Base-by-base conservation (phyloP, 2,888 invertebrate genomes). In the Drosophila leonis region DNA sequence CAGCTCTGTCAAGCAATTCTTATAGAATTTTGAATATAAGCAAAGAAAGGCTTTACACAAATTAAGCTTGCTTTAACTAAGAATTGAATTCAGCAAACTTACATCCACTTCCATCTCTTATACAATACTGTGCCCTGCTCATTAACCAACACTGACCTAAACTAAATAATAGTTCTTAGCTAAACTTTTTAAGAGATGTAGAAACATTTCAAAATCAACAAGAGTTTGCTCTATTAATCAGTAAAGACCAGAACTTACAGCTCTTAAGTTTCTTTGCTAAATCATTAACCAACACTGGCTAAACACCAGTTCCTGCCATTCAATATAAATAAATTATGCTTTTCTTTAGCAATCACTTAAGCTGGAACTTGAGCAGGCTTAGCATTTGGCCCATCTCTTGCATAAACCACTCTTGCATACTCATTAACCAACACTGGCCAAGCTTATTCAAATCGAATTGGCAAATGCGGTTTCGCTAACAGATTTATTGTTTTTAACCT, bases 401-500 rank as follows among this genome's bases (percentile, higher is more conserved):
- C 6, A 51, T 4, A 51, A 8, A 18, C 0, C 18, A 3, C 13
- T 0, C 13, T 15, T 41, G 54, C 55, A 18, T 18, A 18, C 7
- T 8, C 41, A 13, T 41, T 55, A 12, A 39, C 27, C 37, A 27
- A 35, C 51, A 52, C 51, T 39, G 54, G 54, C 3, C 20, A 24
- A n/a, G 15, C 31, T 42, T 41, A 56, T 20, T 15, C 56, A 56
- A 55, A 41, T 20, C 27, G 1, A 41, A 18, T 18, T 29, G 5
- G 41, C 27, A 55, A 42, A 56, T 54, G 41, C 29, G 55, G 42
- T 56, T 31, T n/a, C 15, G 10, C 41, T 4, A 20, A n/a, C 18
- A 18, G 35, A 59, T 46, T 59, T 59, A 59, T 59, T 24, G 33
- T 12, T 37, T 57, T 57, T 10, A 46, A 29, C 46, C 35, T 57